phyloP scores from a whole-genome alignment of 2,113 vertebrate species.

The Pangasianodon gigas region DNA sequence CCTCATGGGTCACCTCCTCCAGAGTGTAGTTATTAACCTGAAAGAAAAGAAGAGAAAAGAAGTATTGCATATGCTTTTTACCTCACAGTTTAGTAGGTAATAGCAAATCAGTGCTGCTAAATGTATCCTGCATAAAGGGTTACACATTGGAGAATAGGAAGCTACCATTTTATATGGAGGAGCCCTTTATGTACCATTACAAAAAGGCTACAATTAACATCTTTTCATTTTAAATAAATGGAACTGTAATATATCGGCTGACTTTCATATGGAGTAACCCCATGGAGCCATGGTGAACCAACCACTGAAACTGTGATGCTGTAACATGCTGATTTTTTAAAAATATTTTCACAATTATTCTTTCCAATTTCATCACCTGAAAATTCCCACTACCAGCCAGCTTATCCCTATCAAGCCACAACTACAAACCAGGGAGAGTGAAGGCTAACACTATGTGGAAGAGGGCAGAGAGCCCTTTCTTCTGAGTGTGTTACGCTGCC shows the following conservation, averaged over 20 bases:
- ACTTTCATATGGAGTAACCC: not conserved
- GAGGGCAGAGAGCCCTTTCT: no score
- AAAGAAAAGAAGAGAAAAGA: not conserved
- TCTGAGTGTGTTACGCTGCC: no score
- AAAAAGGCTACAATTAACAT: not conserved
- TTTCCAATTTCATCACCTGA: no score
- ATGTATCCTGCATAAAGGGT: constrained; percentile 42
- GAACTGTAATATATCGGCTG: not conserved
- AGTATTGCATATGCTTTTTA: not conserved
- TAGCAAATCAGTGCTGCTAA: constrained; percentile 40
- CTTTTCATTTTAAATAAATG: not conserved
- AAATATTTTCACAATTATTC: no score
- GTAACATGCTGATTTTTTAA: no score
- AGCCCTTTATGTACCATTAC: not conserved
- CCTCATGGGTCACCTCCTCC: constrained; percentile 97
- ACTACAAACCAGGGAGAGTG: not conserved
- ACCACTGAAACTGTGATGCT: no score
- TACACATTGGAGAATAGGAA: constrained; percentile 5
- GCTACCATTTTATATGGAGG: not conserved
- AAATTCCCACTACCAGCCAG: no score
- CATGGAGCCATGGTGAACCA: no score
- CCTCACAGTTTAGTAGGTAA: constrained; percentile 34
- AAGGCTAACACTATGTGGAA: not conserved
- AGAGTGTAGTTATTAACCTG: constrained; percentile 97
- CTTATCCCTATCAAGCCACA: no score